Evolutionary conservation across 53 echinoderm and acorn worm genomes (phyloP), one percentile per base, ranked within the genome.

Genomic region (Paelopatides confundens): DNA sequence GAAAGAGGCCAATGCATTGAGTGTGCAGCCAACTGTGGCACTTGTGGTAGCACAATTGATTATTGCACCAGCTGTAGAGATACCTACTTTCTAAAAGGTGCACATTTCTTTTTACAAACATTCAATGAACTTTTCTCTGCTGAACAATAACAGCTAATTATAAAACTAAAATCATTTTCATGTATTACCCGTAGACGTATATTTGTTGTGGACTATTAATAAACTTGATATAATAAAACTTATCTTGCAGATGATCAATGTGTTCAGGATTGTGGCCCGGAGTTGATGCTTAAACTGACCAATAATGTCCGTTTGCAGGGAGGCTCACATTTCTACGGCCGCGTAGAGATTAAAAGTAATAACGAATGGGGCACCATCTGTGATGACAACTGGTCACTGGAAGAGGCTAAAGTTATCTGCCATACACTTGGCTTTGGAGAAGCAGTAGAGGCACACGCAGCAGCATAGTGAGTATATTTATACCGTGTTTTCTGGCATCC

Each of bases 341-440:
- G 95, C 3, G 95, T 99, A 21, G 99, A 99, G 87, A 88, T 99
- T 51, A 69, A 74, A 2, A 49, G 85, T 34, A 71, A 82, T 12
- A 90, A 63, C 7, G 17, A 39, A 2, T 99, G 85, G 70, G 99
- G 99, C 17, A 91, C 99, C 2, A 87, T 99, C 3, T 99, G 99
- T 58, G 99, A 99, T 76, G 99, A 99, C 51, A 76, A 91, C 65
- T 99, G 99, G 99, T 92, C 91, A 29, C 47, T 99, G 3, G 66
- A 89, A 14, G 95, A 95, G 63, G 99, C 94, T 28, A 38, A 93
- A 32, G 95, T 99, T 11, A 92, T 99, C 36, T 99, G 99, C 81
- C 76, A 68, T 21, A 87, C 94, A 88, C 82, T 99, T 9, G 94
- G 95, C 4, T 71, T 95, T 15, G 99, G 99, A 38, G 77, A 53